Percentiles rank a stretch among this genome's conserved stretches.
Conservation (phyloP, 1,140 invertebrate species). For the Arion vulgaris region DNA sequence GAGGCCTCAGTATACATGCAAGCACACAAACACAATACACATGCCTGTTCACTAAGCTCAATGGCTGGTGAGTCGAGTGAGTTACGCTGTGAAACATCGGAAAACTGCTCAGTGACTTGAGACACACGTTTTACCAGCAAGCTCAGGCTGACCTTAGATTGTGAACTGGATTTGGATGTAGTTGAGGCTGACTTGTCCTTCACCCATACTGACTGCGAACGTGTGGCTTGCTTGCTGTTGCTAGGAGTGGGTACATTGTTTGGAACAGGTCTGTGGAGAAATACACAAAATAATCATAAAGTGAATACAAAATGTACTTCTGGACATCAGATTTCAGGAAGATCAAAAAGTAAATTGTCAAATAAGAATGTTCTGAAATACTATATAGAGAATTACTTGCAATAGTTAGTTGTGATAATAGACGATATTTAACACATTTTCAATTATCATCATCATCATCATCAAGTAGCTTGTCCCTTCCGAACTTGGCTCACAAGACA, state of each 20-base stretch:
- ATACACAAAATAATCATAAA: background rate
- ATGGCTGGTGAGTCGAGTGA: constrained; percentile 56
- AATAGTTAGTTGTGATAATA: too few relatives aligned
- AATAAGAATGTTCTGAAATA: too few relatives aligned
- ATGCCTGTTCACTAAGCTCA: constrained; percentile 65
- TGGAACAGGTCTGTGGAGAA: constrained; percentile 30
- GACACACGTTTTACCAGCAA: constrained; percentile 59
- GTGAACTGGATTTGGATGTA: constrained; percentile 41
- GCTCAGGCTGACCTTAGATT: constrained; percentile 51
- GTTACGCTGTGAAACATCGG: constrained; percentile 55
- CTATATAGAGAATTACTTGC: too few relatives aligned
- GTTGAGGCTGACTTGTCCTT: constrained; percentile 46
- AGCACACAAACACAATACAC: constrained; percentile 42
- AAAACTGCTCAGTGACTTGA: constrained; percentile 54
- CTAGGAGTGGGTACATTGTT: constrained; percentile 29
- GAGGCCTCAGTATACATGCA: constrained; percentile 10
- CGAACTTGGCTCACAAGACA: too few relatives aligned
- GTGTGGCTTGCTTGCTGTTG: constrained; percentile 7
- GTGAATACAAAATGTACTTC: too few relatives aligned
- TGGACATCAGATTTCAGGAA: background rate
- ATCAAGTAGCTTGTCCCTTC: too few relatives aligned
- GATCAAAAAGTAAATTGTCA: too few relatives aligned
- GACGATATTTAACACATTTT: too few relatives aligned
- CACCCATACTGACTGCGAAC: constrained; percentile 62
- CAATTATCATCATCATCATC: too few relatives aligned